phyloP scores from a whole-genome alignment of 2,888 invertebrate genomes.

The Cyclophora albipunctata region DNA sequence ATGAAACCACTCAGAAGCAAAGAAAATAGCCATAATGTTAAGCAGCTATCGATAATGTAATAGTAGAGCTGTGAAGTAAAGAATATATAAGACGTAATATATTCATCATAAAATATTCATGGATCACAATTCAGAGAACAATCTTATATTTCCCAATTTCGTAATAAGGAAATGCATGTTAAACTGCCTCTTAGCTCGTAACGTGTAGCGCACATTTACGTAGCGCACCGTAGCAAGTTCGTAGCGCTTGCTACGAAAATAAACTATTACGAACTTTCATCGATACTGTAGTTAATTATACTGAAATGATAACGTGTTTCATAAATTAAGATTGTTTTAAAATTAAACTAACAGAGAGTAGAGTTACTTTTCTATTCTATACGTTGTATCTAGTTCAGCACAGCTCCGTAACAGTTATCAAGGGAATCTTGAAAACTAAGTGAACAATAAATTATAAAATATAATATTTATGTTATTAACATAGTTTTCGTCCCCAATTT shows the following conservation, averaged over 20 bases:
- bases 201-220: neutral
- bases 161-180: slow-evolving; percentile 14
- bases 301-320: too few species aligned
- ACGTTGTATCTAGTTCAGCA: too few species aligned
- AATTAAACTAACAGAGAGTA: too few species aligned
- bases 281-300: too few species aligned
- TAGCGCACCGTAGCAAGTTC: slow-evolving; percentile 3
- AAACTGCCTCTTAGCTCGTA: slow-evolving; percentile 12
- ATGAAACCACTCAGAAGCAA: too few species aligned
- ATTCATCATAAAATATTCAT: neutral
- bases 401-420: neutral
- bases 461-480: slow-evolving; percentile 10
- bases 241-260: slow-evolving; percentile 11
- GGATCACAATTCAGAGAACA: neutral
- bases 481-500: slow-evolving; percentile 12
- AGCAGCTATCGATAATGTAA: too few species aligned
- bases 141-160: neutral
- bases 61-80: too few species aligned
- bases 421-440: neutral
- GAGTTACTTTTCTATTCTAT: too few species aligned
- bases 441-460: neutral
- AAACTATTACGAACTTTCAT: too few species aligned
- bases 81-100: too few species aligned
- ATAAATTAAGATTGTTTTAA: too few species aligned
- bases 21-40: too few species aligned